A percentile compares a stretch with the other conserved stretches of the same genome.
These are phyloP conservation scores for Drepana falcataria DNA, from an alignment of 2,888 invertebrate genomes.

Conservation along the genomic window DNA sequence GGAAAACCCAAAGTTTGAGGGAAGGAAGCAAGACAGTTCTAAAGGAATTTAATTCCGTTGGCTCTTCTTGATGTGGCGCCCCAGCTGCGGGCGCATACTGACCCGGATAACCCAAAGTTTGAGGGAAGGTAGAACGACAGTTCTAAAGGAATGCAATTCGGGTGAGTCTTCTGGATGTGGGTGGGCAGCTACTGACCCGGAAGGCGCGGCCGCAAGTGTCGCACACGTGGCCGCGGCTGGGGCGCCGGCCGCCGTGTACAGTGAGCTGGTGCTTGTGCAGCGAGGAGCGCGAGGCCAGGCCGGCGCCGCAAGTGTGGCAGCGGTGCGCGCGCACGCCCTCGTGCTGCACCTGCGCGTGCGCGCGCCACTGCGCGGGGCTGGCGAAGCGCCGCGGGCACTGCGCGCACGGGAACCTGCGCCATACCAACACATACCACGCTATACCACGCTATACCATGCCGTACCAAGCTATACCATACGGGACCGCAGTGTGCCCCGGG, in stretches of 20 bases:
- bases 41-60: too few species aligned
- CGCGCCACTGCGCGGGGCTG: conserved; percentile 15
- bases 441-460: background rate
- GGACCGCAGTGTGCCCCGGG: too few species aligned
- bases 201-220: conserved; percentile 63
- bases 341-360: conserved; percentile 53
- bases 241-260: conserved; percentile 41
- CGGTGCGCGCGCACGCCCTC: conserved; percentile 54
- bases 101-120: conserved; percentile 3
- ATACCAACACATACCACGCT: background rate
- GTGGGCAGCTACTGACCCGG: conserved; percentile 29
- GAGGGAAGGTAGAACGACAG: too few species aligned
- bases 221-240: conserved; percentile 51
- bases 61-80: too few species aligned
- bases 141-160: background rate
- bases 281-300: conserved; percentile 46
- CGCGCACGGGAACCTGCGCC: conserved; percentile 39
- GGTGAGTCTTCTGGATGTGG: conserved; percentile 17
- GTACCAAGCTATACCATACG: too few species aligned
- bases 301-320: conserved; percentile 61
- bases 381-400: conserved; percentile 49
- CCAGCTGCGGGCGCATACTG: too few species aligned
- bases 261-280: conserved; percentile 47
- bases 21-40: too few species aligned
- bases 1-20: too few species aligned